A percentile compares a stretch with the other conserved stretches of the same genome.
phyloP scores from a whole-genome alignment of 2,888 invertebrate species.

The Gymnoscelis rufifasciata region DNA sequence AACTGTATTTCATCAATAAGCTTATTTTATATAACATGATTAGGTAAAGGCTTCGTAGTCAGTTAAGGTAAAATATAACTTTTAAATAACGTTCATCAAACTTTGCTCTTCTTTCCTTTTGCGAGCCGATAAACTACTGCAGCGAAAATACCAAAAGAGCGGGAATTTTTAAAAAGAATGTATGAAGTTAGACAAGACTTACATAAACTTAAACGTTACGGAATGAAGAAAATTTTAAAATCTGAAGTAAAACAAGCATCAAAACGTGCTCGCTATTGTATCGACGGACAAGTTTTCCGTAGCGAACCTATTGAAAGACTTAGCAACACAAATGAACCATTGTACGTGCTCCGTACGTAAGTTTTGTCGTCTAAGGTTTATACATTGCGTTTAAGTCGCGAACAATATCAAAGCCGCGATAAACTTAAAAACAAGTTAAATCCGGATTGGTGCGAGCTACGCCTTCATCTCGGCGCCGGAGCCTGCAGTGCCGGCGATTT shows the following conservation, averaged over 20 bases:
- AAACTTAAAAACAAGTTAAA: constrained; percentile 77
- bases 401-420: constrained; percentile 75
- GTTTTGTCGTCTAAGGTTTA: constrained; percentile 52
- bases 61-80: too few species aligned
- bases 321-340: constrained; percentile 39
- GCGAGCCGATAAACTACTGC: neutral
- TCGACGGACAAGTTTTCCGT: constrained; percentile 22
- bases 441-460: constrained; percentile 63
- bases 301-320: constrained; percentile 35
- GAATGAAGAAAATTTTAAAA: neutral
- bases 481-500: constrained; percentile 64
- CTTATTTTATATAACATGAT: neutral
- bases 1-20: constrained; percentile 1
- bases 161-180: neutral
- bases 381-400: constrained; percentile 65
- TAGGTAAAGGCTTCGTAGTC: neutral
- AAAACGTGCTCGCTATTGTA: constrained; percentile 20
- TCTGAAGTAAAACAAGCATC: constrained; percentile 15
- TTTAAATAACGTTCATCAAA: neutral
- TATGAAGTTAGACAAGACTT: neutral
- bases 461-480: constrained; percentile 51
- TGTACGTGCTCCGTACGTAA: constrained; percentile 42
- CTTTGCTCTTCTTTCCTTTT: neutral
- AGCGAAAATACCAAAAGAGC: neutral
- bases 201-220: neutral